Base-by-base conservation (phyloP, 2,888 invertebrate genomes). In the Diarsia dahlii region DNA sequence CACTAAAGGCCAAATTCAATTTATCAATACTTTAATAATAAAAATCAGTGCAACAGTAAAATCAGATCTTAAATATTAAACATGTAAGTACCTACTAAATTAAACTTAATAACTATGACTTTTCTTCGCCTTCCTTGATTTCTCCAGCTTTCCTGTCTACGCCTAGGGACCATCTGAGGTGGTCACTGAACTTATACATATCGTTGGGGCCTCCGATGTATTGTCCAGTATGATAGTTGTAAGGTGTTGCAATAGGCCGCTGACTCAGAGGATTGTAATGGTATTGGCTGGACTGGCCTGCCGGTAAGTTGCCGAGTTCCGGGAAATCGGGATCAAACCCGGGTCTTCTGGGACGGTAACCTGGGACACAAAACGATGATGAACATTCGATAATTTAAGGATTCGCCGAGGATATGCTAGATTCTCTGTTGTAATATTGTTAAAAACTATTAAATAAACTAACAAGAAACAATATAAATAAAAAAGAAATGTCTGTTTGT, bases 161-260 rank as follows among this genome's bases (percentile, higher is more conserved):
- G 0, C 93, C 93, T 0, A 95, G 80, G 0, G 90, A 89, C 72
- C 93, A 92, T 79, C 93, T 92, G 80, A 92, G 92, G 86, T 92
- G 94, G 74, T 94, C 95, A 66, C 90, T 92, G 80, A 93, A 93
- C 3, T 92, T 92, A 76, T 93, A 93, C 3, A 93, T 92, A 63
- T 95, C 94, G 15, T 91, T 92, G 77, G 90, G 93, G 6, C 93
- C 94, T 9, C 94, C 93, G 81, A 92, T 92, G 90, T 93, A 95
- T 80, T 92, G 94, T 28, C 93, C 94, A 10, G 89, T 87, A 9
- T 81, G 80, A 80, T 87, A 88, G 71, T 91, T 90, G 4, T 90
- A 84, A 52, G 60, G 78, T 92, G 80, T 73, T 46, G 0, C 1
- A 54, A 18, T 90, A 20, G 90, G 90, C 20, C 90, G 90, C n/a